phyloP scores from a whole-genome alignment of 1,140 invertebrate species.

The Coenobita brevimanus region DNA sequence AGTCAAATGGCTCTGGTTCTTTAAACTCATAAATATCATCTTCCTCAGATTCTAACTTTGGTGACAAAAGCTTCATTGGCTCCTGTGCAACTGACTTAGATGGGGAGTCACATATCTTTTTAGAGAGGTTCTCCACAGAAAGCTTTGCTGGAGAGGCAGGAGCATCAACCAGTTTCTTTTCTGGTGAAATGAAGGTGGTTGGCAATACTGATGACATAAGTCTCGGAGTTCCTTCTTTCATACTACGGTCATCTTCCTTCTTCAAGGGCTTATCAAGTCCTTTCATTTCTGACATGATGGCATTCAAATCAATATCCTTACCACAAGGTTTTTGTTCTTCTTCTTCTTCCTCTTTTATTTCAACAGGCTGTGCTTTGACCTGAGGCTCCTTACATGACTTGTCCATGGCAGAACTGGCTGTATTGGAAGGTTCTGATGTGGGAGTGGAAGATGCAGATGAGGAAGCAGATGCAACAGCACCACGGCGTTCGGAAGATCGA shows the following conservation, averaged over 20 bases:
- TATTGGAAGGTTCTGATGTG: slow-evolving; percentile 16
- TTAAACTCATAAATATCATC: slow-evolving; percentile 70
- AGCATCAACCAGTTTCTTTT: slow-evolving; percentile 47
- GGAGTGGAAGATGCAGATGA: slow-evolving; percentile 40
- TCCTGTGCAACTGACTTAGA: slow-evolving; percentile 38
- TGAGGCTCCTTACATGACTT: slow-evolving; percentile 29
- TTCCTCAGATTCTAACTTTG: slow-evolving; percentile 47
- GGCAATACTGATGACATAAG: slow-evolving; percentile 48
- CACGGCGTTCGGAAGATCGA: slow-evolving; percentile 33
- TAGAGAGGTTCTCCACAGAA: slow-evolving; percentile 53
- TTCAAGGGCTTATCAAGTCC: slow-evolving; percentile 69
- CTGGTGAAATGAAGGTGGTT: slow-evolving; percentile 24
- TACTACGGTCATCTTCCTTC: slow-evolving; percentile 61
- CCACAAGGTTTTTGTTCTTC: slow-evolving; percentile 59
- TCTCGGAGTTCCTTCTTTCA: slow-evolving; percentile 49
- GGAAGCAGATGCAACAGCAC: background rate
- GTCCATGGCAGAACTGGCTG: background rate
- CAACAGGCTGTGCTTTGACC: slow-evolving; percentile 20
- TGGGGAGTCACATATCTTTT: slow-evolving; percentile 48
- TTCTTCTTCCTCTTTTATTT: slow-evolving; percentile 43
- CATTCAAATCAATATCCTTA: slow-evolving; percentile 69
- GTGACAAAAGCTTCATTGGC: slow-evolving; percentile 32
- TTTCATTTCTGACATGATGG: slow-evolving; percentile 69
- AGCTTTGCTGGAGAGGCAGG: slow-evolving; percentile 51
- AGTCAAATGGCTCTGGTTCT: slow-evolving; percentile 68